Evolutionary conservation across 2,113 vertebrate species (phyloP).

Genomic region (Suncus etruscus): DNA sequence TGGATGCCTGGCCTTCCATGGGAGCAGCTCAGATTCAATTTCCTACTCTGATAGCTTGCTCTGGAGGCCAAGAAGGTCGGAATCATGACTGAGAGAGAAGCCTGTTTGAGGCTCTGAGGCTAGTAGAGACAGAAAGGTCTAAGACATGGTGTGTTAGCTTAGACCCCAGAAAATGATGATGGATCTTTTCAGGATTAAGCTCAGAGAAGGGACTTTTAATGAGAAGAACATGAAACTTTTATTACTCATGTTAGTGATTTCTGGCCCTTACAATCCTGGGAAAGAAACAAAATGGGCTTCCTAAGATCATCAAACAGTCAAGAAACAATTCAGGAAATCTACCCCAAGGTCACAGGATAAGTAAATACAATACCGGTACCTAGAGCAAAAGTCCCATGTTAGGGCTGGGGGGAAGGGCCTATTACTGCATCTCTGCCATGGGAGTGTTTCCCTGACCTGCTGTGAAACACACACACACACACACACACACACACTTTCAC

Average conservation of each 20-base stretch:
- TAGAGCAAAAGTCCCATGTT: background rate
- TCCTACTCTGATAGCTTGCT: constrained; percentile 72
- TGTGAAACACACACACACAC: background rate
- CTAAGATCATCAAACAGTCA: background rate
- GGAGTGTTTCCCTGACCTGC: background rate
- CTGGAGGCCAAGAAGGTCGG: constrained; percentile 36
- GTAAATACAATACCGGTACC: background rate
- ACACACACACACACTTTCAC: constrained; percentile 5
- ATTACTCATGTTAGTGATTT: background rate
- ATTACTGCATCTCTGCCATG: background rate
- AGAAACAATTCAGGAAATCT: background rate
- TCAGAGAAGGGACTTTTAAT: background rate
- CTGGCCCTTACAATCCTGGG: background rate
- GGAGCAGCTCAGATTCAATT: constrained; percentile 62
- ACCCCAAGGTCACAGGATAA: background rate
- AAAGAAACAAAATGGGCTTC: background rate
- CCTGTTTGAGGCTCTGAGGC: constrained; percentile 37
- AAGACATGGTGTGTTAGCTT: background rate
- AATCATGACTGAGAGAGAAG: constrained; percentile 25
- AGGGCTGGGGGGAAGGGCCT: no score
- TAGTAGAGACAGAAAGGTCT: constrained; percentile 27
- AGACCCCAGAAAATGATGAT: background rate
- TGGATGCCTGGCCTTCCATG: constrained; percentile 51
- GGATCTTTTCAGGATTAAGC: background rate
- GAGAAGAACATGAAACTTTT: background rate